A percentile compares a stretch with the other conserved stretches of the same genome.
Evolutionary conservation across 2,888 invertebrate genomes (phyloP).

Genomic region (Athripsodes cinereus): DNA sequence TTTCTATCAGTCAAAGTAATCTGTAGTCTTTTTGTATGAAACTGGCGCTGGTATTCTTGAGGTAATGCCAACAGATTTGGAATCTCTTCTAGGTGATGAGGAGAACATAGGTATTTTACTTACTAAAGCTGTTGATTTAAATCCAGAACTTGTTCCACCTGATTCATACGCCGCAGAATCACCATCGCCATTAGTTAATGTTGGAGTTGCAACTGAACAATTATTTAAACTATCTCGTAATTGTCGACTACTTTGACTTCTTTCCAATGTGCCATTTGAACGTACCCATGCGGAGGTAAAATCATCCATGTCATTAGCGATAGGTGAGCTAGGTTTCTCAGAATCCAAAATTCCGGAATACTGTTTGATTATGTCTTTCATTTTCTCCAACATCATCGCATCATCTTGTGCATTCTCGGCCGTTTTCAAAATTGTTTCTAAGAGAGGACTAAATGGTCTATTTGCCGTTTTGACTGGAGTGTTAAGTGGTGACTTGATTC

Average conservation of each 20-base stretch:
- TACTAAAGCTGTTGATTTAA: slow-evolving; percentile 25
- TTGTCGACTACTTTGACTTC: slow-evolving; percentile 52
- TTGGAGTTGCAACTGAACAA: slow-evolving; percentile 9
- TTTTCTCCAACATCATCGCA: slow-evolving; percentile 64
- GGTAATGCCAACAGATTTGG: slow-evolving; percentile 20
- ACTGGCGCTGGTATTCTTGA: slow-evolving; percentile 27
- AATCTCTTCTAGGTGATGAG: slow-evolving; percentile 25
- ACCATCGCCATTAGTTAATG: neutral
- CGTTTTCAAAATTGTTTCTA: slow-evolving; percentile 67
- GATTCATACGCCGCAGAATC: slow-evolving; percentile 2
- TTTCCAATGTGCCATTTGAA: slow-evolving; percentile 60
- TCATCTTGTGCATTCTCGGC: slow-evolving; percentile 69
- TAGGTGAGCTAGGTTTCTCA: slow-evolving; percentile 36
- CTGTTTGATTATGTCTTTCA: slow-evolving; percentile 57
- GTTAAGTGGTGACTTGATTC: slow-evolving; percentile 35
- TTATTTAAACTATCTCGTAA: slow-evolving; percentile 33
- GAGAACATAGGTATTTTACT: slow-evolving; percentile 27
- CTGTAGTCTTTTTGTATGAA: slow-evolving; percentile 24
- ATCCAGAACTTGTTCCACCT: slow-evolving; percentile 16
- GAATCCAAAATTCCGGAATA: slow-evolving; percentile 38
- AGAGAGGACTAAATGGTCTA: slow-evolving; percentile 55
- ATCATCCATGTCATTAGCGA: slow-evolving; percentile 55
- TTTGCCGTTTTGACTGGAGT: slow-evolving; percentile 54
- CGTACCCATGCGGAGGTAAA: slow-evolving; percentile 69
- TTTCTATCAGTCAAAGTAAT: slow-evolving; percentile 21